These are phyloP conservation scores for Amblyopsis hoosieri DNA, from an alignment of 2,797 vertebrate genomes.

Conservation along the genomic window DNA sequence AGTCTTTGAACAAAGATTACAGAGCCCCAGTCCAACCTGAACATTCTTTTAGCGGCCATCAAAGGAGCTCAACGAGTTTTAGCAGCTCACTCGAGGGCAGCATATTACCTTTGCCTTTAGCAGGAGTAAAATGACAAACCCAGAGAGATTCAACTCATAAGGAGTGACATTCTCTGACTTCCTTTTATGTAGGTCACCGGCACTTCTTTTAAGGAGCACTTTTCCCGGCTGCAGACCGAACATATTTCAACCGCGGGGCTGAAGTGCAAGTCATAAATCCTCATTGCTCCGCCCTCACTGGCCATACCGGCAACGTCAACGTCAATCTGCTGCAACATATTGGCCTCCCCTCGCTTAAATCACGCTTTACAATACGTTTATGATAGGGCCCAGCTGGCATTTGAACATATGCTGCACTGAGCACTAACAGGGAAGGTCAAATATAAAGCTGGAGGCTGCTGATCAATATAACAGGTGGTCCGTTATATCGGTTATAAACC, in stretches of 20 bases:
- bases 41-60: constrained; percentile 21
- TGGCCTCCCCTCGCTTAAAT: constrained; percentile 55
- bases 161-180: constrained; percentile 30
- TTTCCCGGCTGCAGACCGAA: constrained; percentile 35
- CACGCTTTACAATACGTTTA: constrained; percentile 68
- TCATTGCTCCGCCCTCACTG: neutral
- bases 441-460: constrained; percentile 30
- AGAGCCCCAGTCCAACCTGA: neutral
- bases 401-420: constrained; percentile 53
- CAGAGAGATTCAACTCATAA: constrained; percentile 32
- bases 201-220: constrained; percentile 39
- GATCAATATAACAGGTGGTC: constrained; percentile 73
- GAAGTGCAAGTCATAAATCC: constrained; percentile 58
- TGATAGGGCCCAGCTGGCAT: constrained; percentile 56
- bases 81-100: constrained; percentile 16
- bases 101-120: constrained; percentile 44
- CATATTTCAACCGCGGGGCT: constrained; percentile 21
- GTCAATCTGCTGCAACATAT: constrained; percentile 58
- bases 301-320: constrained; percentile 45
- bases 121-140: constrained; percentile 48
- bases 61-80: constrained; percentile 21
- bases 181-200: constrained; percentile 47
- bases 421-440: constrained; percentile 38
- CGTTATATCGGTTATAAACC: constrained; percentile 12
- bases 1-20: neutral